A percentile compares a stretch with the other conserved stretches of the same genome.
Evolutionary conservation across 2,888 invertebrate genomes (phyloP).

Genomic region (Adelognathus sp.): DNA sequence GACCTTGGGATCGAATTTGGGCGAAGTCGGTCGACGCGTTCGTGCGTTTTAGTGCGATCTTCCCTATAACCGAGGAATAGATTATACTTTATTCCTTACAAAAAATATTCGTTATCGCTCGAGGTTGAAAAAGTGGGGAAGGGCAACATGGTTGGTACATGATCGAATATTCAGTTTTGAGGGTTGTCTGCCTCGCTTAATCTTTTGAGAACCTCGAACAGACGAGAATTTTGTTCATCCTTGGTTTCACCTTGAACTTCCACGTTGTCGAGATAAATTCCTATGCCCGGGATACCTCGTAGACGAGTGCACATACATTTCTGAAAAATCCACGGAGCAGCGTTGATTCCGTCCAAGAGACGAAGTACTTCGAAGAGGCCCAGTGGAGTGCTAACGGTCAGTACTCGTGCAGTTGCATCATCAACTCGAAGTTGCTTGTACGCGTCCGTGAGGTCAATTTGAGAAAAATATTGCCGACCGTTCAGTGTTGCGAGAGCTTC

Average conservation of each 20-base stretch:
- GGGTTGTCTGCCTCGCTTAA: background rate
- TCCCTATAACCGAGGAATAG: no score
- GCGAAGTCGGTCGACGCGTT: no score
- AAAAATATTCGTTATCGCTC: no score
- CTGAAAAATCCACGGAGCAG: background rate
- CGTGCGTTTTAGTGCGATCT: no score
- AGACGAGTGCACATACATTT: slow-evolving; percentile 13
- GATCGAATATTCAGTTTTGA: slow-evolving; percentile 13
- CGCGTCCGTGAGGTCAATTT: slow-evolving; percentile 61
- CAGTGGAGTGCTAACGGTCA: slow-evolving; percentile 58
- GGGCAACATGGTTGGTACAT: no score
- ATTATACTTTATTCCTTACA: no score
- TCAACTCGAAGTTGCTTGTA: slow-evolving; percentile 60
- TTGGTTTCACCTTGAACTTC: slow-evolving; percentile 3
- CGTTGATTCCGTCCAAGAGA: slow-evolving; percentile 21
- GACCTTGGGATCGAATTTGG: no score
- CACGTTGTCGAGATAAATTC: slow-evolving; percentile 21
- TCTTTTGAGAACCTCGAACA: background rate
- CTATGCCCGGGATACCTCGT: slow-evolving; percentile 23
- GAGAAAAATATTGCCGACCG: slow-evolving; percentile 59
- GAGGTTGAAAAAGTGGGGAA: no score
- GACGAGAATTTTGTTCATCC: slow-evolving; percentile 13
- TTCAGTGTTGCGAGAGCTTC: slow-evolving; percentile 60
- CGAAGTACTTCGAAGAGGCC: slow-evolving; percentile 31
- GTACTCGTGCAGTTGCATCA: slow-evolving; percentile 52